These are phyloP conservation scores for Amphiprion ocellaris DNA, from an alignment of 2,113 vertebrate genomes.

Conservation along the genomic window DNA sequence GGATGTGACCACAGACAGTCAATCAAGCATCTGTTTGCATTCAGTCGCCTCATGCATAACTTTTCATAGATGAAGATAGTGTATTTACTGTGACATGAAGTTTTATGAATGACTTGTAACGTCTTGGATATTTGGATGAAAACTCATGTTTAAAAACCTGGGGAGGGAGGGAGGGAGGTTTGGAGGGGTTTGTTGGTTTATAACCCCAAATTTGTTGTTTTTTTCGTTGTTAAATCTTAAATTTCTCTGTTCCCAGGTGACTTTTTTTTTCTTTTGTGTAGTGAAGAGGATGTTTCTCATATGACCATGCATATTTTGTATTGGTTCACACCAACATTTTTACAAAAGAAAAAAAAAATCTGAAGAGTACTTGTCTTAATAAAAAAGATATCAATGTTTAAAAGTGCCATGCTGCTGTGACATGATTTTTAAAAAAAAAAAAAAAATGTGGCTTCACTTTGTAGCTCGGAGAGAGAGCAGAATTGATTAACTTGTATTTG, in stretches of 20 bases:
- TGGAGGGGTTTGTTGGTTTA: constrained; percentile 56
- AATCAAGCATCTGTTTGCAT: constrained; percentile 68
- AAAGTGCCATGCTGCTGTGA: constrained; percentile 57
- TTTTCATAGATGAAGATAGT: constrained; percentile 64
- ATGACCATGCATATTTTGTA: constrained; percentile 87
- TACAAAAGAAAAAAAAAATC: constrained; percentile 85
- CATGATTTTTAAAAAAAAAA: constrained; percentile 19
- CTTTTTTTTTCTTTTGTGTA: constrained; percentile 80
- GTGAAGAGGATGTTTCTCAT: constrained; percentile 83
- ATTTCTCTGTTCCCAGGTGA: constrained; percentile 78
- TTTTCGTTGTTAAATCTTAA: constrained; percentile 71
- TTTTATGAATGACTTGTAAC: constrained; percentile 76
- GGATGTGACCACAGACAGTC: constrained; percentile 70
- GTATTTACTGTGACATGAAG: constrained; percentile 80
- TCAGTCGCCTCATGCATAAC: constrained; percentile 45
- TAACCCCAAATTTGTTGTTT: constrained; percentile 66
- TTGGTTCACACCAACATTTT: constrained; percentile 88
- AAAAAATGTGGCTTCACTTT: constrained; percentile 16
- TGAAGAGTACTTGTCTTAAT: constrained; percentile 90
- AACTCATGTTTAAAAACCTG: constrained; percentile 69
- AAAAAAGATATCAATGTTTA: constrained; percentile 88
- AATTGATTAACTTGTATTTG: constrained; percentile 33
- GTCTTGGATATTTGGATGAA: constrained; percentile 73
- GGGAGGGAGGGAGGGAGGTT: constrained; percentile 2
- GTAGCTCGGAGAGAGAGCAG: neutral